Evolutionary conservation across 2,797 vertebrate species (phyloP).

Genomic region (Sebastes itinus): DNA sequence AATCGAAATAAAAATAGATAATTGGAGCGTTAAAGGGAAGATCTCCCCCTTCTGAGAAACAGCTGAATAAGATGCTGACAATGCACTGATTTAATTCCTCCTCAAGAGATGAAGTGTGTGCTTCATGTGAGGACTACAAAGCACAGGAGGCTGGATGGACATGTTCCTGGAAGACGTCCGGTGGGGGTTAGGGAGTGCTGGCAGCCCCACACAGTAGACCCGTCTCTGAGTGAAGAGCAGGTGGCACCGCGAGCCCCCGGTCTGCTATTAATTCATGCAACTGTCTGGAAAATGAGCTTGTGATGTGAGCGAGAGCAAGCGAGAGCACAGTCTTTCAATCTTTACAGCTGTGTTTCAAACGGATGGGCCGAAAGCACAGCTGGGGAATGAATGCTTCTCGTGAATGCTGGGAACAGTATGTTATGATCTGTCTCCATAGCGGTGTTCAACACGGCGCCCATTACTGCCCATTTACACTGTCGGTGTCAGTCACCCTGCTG

Average conservation of each 20-base stretch:
- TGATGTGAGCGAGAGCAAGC: constrained; percentile 19
- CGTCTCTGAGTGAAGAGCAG: constrained; percentile 55
- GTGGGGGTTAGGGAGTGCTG: constrained; percentile 46
- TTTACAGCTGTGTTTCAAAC: constrained; percentile 45
- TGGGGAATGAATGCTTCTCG: constrained; percentile 39
- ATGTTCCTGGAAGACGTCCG: constrained; percentile 44
- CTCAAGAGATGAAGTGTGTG: constrained; percentile 13
- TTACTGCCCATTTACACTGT: constrained; percentile 47
- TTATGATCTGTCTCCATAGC: constrained; percentile 28
- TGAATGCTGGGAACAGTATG: constrained; percentile 22
- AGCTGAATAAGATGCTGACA: not conserved
- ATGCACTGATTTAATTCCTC: constrained; percentile 32
- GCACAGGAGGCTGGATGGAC: constrained; percentile 45
- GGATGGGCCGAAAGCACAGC: constrained; percentile 35
- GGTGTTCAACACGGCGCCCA: not conserved
- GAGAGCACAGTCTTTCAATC: constrained; percentile 18
- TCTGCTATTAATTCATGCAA: constrained; percentile 61
- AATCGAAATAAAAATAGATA: constrained; percentile 21
- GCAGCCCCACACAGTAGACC: constrained; percentile 35
- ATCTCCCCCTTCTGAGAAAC: not conserved
- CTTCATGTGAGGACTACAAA: constrained; percentile 44
- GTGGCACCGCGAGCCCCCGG: constrained; percentile 47
- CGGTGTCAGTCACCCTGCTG: constrained; percentile 49
- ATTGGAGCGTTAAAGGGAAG: constrained; percentile 4
- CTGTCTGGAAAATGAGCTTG: constrained; percentile 62